Conservation (phyloP, 2,113 vertebrate genomes). For the mouse (Mus musculus) region DNA sequence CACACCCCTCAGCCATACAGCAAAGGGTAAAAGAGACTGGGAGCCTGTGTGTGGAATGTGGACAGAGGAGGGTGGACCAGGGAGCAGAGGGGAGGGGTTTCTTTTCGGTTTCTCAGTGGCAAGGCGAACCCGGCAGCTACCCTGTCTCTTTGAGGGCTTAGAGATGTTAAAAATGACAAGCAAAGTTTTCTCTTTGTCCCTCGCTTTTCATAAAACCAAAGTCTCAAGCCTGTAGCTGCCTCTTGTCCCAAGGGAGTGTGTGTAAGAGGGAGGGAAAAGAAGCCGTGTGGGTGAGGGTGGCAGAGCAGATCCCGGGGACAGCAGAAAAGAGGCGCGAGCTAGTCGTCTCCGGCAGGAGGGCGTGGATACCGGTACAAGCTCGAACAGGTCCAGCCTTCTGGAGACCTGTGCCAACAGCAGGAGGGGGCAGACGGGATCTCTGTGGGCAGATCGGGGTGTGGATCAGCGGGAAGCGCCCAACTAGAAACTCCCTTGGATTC, state of each 20-base stretch:
- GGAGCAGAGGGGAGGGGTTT: neutral
- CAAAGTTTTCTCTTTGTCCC: conserved; percentile 54
- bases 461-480: neutral
- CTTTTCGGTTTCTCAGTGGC: neutral
- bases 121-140: neutral
- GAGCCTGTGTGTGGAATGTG: neutral
- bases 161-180: neutral
- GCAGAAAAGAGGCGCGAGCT: conserved; percentile 2
- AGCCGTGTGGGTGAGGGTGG: conserved; percentile 45
- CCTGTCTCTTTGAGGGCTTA: neutral
- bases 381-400: conserved; percentile 63
- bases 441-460: neutral
- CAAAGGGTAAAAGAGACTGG: neutral
- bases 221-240: conserved; percentile 14
- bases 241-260: conserved; percentile 56
- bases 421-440: conserved; percentile 14
- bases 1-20: conserved; percentile 48
- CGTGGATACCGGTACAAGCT: conserved; percentile 65
- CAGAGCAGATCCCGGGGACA: neutral
- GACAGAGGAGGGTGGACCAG: neutral
- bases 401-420: conserved; percentile 39
- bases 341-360: conserved; percentile 55
- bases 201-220: conserved; percentile 32
- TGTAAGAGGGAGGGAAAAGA: neutral
- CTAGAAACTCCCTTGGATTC: neutral